Evolutionary conservation across 2,888 invertebrate genomes (phyloP).

Genomic region (Lissonota sp.): DNA sequence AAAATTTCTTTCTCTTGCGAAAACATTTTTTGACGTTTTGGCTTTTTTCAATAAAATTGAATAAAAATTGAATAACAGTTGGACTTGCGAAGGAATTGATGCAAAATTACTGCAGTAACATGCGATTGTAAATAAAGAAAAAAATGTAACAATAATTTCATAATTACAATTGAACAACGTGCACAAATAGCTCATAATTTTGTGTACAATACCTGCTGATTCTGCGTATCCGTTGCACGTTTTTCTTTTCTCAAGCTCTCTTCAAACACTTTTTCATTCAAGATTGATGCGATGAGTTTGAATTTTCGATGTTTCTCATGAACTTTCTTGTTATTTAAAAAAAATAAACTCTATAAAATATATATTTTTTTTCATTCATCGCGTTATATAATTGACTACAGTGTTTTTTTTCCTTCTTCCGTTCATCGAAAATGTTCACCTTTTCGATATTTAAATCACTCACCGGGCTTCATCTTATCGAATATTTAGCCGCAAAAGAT

Average conservation of each 20-base stretch:
- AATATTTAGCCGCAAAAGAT: constrained; percentile 21
- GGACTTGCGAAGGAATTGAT: too few species aligned
- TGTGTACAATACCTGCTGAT: constrained; percentile 51
- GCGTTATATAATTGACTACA: constrained; percentile 59
- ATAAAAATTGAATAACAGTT: too few species aligned
- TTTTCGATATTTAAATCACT: constrained; percentile 13
- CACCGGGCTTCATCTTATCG: constrained; percentile 4
- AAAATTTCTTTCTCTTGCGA: too few species aligned
- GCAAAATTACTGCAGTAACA: too few species aligned
- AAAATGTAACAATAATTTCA: too few species aligned
- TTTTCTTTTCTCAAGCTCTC: constrained; percentile 12
- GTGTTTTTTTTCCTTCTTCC: constrained; percentile 10
- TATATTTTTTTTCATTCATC: constrained; percentile 39
- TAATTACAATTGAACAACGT: constrained; percentile 64
- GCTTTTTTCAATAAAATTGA: too few species aligned
- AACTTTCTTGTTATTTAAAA: not conserved
- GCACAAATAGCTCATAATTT: constrained; percentile 64
- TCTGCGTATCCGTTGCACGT: not conserved
- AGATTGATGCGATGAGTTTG: not conserved
- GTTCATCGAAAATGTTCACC: not conserved
- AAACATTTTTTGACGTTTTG: too few species aligned
- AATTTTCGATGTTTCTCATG: not conserved
- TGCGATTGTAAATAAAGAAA: too few species aligned
- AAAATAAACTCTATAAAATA: constrained; percentile 60
- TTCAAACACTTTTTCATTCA: not conserved